Conservation (phyloP, 1,140 invertebrate genomes). For the Drosophila lini region DNA sequence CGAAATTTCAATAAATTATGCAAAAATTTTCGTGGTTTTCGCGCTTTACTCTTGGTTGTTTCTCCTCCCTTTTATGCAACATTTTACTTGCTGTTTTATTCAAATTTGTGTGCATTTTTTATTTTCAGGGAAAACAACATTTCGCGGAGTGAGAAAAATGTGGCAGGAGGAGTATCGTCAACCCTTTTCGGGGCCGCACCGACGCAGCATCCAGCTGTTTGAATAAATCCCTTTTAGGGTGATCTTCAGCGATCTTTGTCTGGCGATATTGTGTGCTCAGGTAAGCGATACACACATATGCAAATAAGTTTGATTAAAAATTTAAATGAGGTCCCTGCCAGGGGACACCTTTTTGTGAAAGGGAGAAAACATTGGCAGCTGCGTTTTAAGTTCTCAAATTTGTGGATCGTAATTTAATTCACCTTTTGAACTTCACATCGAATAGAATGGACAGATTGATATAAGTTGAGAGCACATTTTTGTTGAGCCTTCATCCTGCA, state of each 20-base stretch:
- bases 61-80: constrained; percentile 25
- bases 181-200: constrained; percentile 42
- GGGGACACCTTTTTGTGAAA: constrained; percentile 37
- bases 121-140: constrained; percentile 70
- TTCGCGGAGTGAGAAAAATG: constrained; percentile 31
- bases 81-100: constrained; percentile 74
- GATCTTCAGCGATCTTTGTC: constrained; percentile 53
- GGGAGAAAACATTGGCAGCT: constrained; percentile 54
- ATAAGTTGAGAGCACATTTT: not conserved
- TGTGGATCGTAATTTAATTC: constrained; percentile 54
- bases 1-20: constrained; percentile 83
- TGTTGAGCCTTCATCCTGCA: constrained; percentile 1
- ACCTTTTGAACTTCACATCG: constrained; percentile 65
- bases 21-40: constrained; percentile 79
- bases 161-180: constrained; percentile 39
- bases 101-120: constrained; percentile 81
- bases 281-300: constrained; percentile 64
- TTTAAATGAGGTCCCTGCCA: constrained; percentile 59
- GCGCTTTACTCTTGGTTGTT: constrained; percentile 60
- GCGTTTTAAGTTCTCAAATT: constrained; percentile 55
- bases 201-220: constrained; percentile 58
- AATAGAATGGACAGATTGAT: constrained; percentile 1
- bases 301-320: constrained; percentile 81
- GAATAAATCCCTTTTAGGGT: constrained; percentile 39
- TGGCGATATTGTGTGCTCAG: constrained; percentile 60